Conservation (phyloP, 1,140 invertebrate genomes). For the Trachymyrmex septentrionalis region DNA sequence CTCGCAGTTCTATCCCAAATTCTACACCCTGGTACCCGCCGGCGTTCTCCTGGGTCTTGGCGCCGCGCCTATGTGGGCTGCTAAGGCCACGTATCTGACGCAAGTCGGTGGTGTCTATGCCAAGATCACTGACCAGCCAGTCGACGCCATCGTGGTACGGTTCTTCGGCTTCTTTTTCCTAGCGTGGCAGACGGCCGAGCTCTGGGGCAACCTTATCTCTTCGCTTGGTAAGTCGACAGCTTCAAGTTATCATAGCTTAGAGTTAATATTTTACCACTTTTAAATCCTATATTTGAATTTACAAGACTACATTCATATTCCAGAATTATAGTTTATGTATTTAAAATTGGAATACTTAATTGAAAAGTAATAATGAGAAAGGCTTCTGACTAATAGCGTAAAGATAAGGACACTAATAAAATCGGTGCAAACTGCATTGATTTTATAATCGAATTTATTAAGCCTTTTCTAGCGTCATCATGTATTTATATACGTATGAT, state of each 20-base stretch:
- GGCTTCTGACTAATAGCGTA: not conserved
- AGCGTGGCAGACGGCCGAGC: conserved; percentile 97
- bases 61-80: conserved; percentile 98
- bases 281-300: not conserved
- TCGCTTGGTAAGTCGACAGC: conserved; percentile 91
- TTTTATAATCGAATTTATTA: not conserved
- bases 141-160: conserved; percentile 96
- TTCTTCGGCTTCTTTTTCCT: conserved; percentile 99
- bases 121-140: conserved; percentile 94
- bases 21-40: conserved; percentile 96
- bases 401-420: not conserved
- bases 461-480: not conserved
- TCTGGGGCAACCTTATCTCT: conserved; percentile 99
- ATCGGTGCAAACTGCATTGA: not conserved
- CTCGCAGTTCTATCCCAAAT: conserved; percentile 96
- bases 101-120: conserved; percentile 96
- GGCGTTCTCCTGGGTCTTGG: conserved; percentile 96
- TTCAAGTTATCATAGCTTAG: not conserved
- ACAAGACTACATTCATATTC: not conserved
- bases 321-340: conserved; percentile 6
- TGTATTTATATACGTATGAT: not conserved
- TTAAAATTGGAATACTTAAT: not conserved
- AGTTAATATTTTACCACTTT: not conserved
- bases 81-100: conserved; percentile 98
- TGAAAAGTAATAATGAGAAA: not conserved